Percentiles rank a stretch among this genome's conserved stretches.
These are phyloP conservation scores for Pseudorectes ferrugineus DNA, from an alignment of 2,113 vertebrate species.

Conservation along the genomic window DNA sequence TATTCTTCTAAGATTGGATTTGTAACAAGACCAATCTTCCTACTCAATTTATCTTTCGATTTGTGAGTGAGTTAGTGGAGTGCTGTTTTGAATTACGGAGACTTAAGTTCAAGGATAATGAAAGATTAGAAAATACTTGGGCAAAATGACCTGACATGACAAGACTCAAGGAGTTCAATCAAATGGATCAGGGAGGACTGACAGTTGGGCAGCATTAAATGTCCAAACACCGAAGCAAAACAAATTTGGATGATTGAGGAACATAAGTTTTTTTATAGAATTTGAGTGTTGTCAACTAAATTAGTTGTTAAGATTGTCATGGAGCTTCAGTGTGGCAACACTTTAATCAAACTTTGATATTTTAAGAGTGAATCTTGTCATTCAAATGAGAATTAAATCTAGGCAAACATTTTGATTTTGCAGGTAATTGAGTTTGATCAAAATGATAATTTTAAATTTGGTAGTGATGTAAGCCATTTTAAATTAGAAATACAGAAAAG, in stretches of 20 bases:
- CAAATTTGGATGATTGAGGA: background rate
- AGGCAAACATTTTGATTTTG: background rate
- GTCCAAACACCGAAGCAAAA: background rate
- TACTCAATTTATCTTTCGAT: background rate
- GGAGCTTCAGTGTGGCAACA: background rate
- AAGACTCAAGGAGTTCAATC: background rate
- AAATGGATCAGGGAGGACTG: background rate
- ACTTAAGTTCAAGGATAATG: background rate
- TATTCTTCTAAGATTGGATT: background rate
- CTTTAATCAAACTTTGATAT: background rate
- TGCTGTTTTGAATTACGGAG: background rate
- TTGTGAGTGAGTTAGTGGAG: background rate
- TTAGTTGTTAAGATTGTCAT: background rate
- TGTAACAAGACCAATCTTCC: background rate
- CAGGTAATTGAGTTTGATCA: background rate
- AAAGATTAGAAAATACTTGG: background rate
- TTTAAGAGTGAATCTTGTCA: background rate
- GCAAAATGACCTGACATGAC: background rate
- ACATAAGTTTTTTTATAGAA: background rate
- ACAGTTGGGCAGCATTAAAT: background rate
- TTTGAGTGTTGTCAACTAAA: background rate
- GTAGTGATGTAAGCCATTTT: background rate
- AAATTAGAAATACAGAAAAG: background rate
- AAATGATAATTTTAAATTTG: background rate
- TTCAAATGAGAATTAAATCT: background rate